phyloP scores from a whole-genome alignment of 2,888 invertebrate species.

The Sialis lutaria region DNA sequence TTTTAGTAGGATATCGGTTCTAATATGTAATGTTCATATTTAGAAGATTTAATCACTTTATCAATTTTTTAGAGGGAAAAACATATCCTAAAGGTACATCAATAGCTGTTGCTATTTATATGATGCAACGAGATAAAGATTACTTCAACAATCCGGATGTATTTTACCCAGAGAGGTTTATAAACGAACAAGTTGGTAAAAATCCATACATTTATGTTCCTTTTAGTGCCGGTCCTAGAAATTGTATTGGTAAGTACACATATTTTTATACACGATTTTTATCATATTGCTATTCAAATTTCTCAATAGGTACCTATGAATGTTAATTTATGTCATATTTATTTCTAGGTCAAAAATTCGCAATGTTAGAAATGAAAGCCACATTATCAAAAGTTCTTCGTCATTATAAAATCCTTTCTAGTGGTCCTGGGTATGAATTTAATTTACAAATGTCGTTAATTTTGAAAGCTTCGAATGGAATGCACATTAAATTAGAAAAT shows the following conservation, averaged over 20 bases:
- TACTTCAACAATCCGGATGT: constrained; percentile 16
- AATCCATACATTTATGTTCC: constrained; percentile 19
- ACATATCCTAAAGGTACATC: constrained; percentile 12
- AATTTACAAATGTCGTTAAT: constrained; percentile 1
- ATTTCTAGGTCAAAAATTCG: constrained; percentile 3
- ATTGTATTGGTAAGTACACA: constrained; percentile 16
- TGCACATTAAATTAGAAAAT: neutral
- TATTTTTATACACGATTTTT: too few species aligned
- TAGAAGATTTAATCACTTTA: neutral
- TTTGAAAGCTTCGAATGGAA: neutral
- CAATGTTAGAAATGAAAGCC: constrained; percentile 2
- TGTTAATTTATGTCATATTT: constrained; percentile 10
- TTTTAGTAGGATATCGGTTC: constrained; percentile 13
- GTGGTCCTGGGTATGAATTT: neutral
- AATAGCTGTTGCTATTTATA: constrained; percentile 11
- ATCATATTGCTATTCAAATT: too few species aligned
- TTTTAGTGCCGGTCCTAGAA: constrained; percentile 19
- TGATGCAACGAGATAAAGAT: constrained; percentile 15
- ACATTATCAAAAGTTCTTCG: neutral
- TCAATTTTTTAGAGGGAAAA: constrained; percentile 12
- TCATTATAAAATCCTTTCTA: constrained; percentile 1
- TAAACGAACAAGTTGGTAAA: constrained; percentile 14
- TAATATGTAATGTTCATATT: too few species aligned
- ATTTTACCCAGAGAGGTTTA: constrained; percentile 21
- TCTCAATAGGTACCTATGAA: too few species aligned